Conservation (phyloP, 23 tunicate species). For the Clavelina lepadiformis region DNA sequence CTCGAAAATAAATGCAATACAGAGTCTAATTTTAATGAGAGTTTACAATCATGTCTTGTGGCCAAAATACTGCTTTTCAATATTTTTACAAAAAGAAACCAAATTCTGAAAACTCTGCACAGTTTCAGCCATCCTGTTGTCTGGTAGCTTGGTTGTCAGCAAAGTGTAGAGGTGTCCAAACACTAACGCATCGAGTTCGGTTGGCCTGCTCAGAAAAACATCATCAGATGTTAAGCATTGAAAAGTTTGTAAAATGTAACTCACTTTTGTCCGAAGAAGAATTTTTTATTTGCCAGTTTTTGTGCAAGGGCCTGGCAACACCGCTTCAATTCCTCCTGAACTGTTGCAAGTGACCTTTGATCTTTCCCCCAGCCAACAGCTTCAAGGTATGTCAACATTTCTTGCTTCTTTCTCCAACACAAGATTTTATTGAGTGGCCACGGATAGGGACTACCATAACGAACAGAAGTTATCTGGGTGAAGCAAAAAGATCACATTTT, state of each 20-base stretch:
- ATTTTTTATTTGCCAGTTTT: slow-evolving; percentile 59
- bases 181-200: slow-evolving; percentile 73
- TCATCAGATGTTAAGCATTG: not conserved
- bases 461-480: slow-evolving; percentile 50
- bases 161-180: slow-evolving; percentile 81
- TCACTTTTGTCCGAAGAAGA: slow-evolving; percentile 73
- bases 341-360: slow-evolving; percentile 37
- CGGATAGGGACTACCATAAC: slow-evolving; percentile 62
- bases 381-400: slow-evolving; percentile 9
- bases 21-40: too few species aligned
- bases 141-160: slow-evolving; percentile 68
- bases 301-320: slow-evolving; percentile 72
- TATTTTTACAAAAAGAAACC: slow-evolving; percentile 61
- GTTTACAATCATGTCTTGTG: too few species aligned
- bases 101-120: slow-evolving; percentile 55
- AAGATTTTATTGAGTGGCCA: slow-evolving; percentile 77
- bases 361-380: slow-evolving; percentile 69
- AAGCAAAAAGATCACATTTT: not conserved
- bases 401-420: slow-evolving; percentile 39
- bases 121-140: slow-evolving; percentile 73
- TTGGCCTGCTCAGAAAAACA: slow-evolving; percentile 48
- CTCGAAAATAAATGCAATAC: too few species aligned
- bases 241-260: slow-evolving; percentile 5
- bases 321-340: slow-evolving; percentile 64
- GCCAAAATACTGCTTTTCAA: slow-evolving; percentile 33